Evolutionary conservation across 2,888 invertebrate species (phyloP).

Genomic region (Caenorhabditis sp.): DNA sequence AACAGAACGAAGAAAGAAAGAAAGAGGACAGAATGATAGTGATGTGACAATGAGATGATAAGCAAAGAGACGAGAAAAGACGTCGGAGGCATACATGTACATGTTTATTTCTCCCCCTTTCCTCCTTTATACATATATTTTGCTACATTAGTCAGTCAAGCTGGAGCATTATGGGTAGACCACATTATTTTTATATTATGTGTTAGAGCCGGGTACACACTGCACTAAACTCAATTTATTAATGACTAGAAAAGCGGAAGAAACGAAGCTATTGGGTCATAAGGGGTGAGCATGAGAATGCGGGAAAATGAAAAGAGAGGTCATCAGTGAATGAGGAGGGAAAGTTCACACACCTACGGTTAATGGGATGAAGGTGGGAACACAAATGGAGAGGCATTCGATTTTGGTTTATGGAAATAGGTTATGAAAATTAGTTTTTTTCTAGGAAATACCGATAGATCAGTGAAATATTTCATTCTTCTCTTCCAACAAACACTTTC

Average conservation of each 20-base stretch:
- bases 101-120: neutral
- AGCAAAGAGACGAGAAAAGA: slow-evolving; percentile 28
- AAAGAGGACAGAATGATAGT: slow-evolving; percentile 12
- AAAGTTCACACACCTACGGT: slow-evolving; percentile 6
- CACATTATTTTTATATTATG: slow-evolving; percentile 1
- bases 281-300: neutral
- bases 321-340: neutral
- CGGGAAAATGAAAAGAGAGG: neutral
- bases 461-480: no score
- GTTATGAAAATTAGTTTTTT: neutral
- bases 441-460: no score
- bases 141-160: slow-evolving; percentile 4
- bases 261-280: neutral
- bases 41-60: slow-evolving; percentile 37
- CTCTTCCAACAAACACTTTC: no score
- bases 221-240: slow-evolving; percentile 6
- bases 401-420: neutral
- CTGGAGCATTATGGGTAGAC: neutral
- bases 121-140: neutral
- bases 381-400: neutral
- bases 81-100: neutral
- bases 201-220: neutral
- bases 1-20: neutral
- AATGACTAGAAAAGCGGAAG: neutral
- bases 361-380: neutral